Evolutionary conservation across 2,113 vertebrate species (phyloP), one percentile per base, ranked within the genome.

Genomic region (Amphiprion ocellaris): DNA sequence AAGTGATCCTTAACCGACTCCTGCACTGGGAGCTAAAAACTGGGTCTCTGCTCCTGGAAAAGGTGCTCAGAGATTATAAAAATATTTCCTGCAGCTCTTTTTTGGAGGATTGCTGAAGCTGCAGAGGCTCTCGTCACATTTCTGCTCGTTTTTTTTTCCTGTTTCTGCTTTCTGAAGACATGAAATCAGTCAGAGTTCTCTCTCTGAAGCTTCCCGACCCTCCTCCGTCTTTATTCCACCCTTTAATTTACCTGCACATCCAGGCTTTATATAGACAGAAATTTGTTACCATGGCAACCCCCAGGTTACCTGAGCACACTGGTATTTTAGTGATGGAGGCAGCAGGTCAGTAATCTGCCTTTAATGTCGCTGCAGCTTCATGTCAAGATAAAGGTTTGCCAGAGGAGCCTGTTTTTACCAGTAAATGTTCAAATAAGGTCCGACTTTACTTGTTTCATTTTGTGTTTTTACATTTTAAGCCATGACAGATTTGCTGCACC

Each of bases 201-300:
- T 37, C 64, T 71, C 46, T 71, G 59, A 73, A 81, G 65, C 81
- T 67, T 68, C 9, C 30, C 55, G 75, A 81, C 76, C 73, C 46
- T 7, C 73, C 69, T 58, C 62, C 0, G 33, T 59, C n/a, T 73
- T 19, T 52, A 24, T 39, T 74, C 70, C 49, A 74, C 44, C 79
- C 76, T 49, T 69, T 81, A 41, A 87, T 79, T 82, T 79, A 87
- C 87, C 85, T 90, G 87, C 49, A 61, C 69, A 73, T 82, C 71
- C 55, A 79, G 71, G 69, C 81, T 77, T 46, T 49, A 6, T 6
- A 39, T 54, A 47, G 26, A 15, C 14, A 3, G 49, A 79, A 66
- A 77, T 19, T 5, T 24, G 88, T 90, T 79, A 21, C 80, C 83
- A 90, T 90, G 26, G 88, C 70, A 90, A 92, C 85, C 26, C 28